Conservation (phyloP, 2,113 vertebrate genomes). For the Cheilinus undulatus region DNA sequence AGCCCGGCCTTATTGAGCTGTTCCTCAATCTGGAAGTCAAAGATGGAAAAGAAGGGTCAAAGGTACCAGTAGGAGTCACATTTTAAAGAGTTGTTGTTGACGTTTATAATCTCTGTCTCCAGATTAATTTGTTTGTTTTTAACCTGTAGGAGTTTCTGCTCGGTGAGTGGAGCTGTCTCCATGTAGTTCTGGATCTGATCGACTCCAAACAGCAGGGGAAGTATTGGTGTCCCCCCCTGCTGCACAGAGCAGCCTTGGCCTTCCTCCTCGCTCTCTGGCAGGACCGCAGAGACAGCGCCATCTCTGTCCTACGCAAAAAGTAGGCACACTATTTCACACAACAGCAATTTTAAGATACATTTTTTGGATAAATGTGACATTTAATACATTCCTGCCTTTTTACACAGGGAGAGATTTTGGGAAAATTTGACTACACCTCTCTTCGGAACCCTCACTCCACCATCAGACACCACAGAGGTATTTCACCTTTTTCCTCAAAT, state of each 20-base stretch:
- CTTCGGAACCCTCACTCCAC: constrained; percentile 89
- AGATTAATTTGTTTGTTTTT: background rate
- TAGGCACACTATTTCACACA: constrained; percentile 52
- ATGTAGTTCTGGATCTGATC: constrained; percentile 92
- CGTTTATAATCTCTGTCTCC: background rate
- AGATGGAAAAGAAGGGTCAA: constrained; percentile 90
- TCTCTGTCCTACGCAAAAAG: constrained; percentile 94
- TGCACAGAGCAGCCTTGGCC: constrained; percentile 92
- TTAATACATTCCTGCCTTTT: background rate
- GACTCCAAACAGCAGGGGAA: constrained; percentile 91
- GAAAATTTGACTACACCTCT: constrained; percentile 94
- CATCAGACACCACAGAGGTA: constrained; percentile 94
- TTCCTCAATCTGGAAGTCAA: constrained; percentile 96
- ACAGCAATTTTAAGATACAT: no score
- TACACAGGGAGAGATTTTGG: constrained; percentile 93
- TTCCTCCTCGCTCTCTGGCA: constrained; percentile 98
- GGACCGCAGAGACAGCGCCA: constrained; percentile 95
- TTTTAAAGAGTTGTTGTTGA: background rate
- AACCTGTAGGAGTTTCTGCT: constrained; percentile 90
- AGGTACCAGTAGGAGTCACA: constrained; percentile 79
- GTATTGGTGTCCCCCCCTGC: constrained; percentile 93
- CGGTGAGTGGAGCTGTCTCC: constrained; percentile 96
- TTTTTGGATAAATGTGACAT: background rate
- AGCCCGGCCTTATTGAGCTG: constrained; percentile 97
- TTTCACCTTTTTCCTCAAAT: background rate